Conservation (phyloP, 2,888 invertebrate species). For the Sphaerophoria taeniata region DNA sequence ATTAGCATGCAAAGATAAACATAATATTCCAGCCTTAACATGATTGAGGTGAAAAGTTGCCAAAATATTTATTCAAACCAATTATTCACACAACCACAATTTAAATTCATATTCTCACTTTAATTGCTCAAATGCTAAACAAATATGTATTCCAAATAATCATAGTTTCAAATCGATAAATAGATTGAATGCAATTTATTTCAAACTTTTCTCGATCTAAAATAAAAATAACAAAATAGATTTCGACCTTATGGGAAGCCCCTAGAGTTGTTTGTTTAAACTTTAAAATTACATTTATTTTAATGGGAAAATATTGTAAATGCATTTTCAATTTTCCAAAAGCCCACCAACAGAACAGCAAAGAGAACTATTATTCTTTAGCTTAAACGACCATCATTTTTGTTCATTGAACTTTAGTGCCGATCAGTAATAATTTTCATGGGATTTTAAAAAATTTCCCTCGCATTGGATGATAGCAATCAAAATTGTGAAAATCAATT, state of each 20-base stretch:
- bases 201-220: neutral
- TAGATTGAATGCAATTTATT: neutral
- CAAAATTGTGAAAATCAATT: conserved; percentile 6
- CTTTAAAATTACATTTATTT: conserved; percentile 8
- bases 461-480: neutral
- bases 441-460: neutral
- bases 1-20: too few species aligned
- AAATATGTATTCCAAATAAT: too few species aligned
- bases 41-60: too few species aligned
- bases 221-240: neutral
- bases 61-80: too few species aligned
- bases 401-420: neutral
- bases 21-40: too few species aligned
- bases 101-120: too few species aligned
- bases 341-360: too few species aligned
- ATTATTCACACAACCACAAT: too few species aligned
- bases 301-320: conserved; percentile 5
- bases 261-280: neutral
- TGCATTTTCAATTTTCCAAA: neutral
- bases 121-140: too few species aligned
- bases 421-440: neutral
- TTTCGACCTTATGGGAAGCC: neutral
- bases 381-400: neutral
- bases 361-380: too few species aligned
- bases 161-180: too few species aligned